Evolutionary conservation across 1,140 invertebrate species (phyloP).

Genomic region (Drosophila nigromelanica): DNA sequence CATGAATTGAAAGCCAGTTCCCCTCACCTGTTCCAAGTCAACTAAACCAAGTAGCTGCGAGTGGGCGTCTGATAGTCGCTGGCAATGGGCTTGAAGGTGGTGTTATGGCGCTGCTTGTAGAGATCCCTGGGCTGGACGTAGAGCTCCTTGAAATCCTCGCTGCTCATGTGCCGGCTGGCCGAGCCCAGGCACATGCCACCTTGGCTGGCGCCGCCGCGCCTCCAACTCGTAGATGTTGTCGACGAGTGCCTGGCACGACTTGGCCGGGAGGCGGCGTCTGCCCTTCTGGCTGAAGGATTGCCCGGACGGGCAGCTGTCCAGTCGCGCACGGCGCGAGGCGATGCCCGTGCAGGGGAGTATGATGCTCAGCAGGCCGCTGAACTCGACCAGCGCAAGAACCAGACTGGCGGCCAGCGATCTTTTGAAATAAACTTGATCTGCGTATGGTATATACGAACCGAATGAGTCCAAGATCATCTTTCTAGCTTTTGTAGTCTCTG

Average conservation of each 20-base stretch:
- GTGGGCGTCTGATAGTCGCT: constrained; percentile 62
- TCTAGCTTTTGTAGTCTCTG: too few species aligned
- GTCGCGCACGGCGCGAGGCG: constrained; percentile 63
- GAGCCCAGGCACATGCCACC: constrained; percentile 33
- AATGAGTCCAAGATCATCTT: too few species aligned
- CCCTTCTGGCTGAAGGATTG: constrained; percentile 18
- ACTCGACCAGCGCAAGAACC: constrained; percentile 88
- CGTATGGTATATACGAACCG: too few species aligned
- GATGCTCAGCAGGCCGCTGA: constrained; percentile 88
- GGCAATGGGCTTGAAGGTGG: constrained; percentile 62
- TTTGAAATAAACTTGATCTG: too few species aligned
- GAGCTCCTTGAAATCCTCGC: constrained; percentile 72
- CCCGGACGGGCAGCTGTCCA: constrained; percentile 14
- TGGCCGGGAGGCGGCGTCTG: constrained; percentile 32
- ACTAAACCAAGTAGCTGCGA: constrained; percentile 74
- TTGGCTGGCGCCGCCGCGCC: constrained; percentile 8
- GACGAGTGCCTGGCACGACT: constrained; percentile 61
- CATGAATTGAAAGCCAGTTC: neutral
- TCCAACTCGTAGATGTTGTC: constrained; percentile 79
- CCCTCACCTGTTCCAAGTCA: neutral
- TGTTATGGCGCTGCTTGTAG: constrained; percentile 66
- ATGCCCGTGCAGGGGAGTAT: constrained; percentile 88
- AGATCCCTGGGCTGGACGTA: constrained; percentile 72
- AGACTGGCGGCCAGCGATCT: constrained; percentile 88
- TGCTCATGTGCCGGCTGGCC: constrained; percentile 48